phyloP scores from a whole-genome alignment of 2,797 vertebrate species.

The Vireo griseus region DNA sequence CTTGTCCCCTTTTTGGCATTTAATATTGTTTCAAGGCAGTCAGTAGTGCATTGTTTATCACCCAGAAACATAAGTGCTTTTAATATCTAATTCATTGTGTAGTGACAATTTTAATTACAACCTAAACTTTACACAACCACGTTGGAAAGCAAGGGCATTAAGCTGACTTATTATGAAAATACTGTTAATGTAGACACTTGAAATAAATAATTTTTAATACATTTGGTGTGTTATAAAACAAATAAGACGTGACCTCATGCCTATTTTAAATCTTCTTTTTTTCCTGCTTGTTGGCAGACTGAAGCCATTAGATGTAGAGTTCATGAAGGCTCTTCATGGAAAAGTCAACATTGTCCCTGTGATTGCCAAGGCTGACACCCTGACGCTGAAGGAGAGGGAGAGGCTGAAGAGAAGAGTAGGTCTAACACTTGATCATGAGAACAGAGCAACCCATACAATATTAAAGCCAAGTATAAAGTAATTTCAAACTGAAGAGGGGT shows the following conservation, averaged over 20 bases:
- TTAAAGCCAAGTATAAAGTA: neutral
- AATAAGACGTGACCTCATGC: neutral
- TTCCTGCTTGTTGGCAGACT: slow-evolving; percentile 62
- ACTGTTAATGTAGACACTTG: neutral
- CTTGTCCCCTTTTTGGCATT: neutral
- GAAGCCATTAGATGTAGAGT: slow-evolving; percentile 87
- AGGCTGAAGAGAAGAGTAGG: slow-evolving; percentile 88
- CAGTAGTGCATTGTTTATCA: neutral
- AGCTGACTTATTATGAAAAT: neutral
- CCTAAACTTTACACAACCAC: neutral
- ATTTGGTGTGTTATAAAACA: neutral
- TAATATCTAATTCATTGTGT: neutral
- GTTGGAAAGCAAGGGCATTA: neutral
- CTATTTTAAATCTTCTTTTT: neutral
- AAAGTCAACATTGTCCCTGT: slow-evolving; percentile 89
- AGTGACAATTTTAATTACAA: neutral
- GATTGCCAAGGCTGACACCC: slow-evolving; percentile 85
- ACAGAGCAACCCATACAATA: neutral
- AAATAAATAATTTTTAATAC: neutral
- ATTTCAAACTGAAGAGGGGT: neutral
- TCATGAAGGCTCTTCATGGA: slow-evolving; percentile 89
- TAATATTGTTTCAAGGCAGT: neutral
- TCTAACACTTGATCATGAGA: neutral
- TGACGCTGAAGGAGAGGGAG: slow-evolving; percentile 85
- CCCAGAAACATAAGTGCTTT: neutral